Conservation (phyloP, 2,113 vertebrate genomes). For the Leucopternis melanops region DNA sequence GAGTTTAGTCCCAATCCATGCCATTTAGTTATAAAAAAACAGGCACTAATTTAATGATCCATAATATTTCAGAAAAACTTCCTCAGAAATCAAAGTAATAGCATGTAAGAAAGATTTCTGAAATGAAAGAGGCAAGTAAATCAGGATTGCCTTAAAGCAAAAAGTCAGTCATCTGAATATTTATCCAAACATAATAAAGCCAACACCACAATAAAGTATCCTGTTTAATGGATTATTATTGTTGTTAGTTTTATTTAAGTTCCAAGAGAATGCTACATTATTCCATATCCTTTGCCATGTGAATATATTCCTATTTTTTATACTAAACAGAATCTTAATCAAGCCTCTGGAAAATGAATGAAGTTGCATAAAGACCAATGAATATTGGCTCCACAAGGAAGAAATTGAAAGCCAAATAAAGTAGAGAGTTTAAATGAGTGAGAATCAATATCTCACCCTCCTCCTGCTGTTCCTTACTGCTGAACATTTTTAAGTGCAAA, state of each 20-base stretch:
- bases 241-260: not conserved
- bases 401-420: conserved; percentile 15
- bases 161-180: not conserved
- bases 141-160: conserved; percentile 8
- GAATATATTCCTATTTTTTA: not conserved
- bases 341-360: conserved; percentile 4
- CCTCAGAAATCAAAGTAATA: conserved; percentile 45
- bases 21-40: conserved; percentile 3
- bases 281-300: not conserved
- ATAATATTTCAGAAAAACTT: conserved; percentile 33
- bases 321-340: not conserved
- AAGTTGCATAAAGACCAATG: not conserved
- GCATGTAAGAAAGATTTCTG: not conserved
- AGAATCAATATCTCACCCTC: conserved; percentile 13
- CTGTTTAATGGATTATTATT: conserved; percentile 14
- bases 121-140: not conserved
- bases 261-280: not conserved
- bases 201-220: conserved; percentile 4
- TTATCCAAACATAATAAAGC: conserved; percentile 15
- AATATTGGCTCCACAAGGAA: not conserved
- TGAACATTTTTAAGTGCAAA: conserved; percentile 7
- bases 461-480: conserved; percentile 12
- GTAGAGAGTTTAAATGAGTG: not conserved
- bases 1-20: conserved; percentile 17
- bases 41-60: conserved; percentile 33